phyloP scores from a whole-genome alignment of 2,113 vertebrate genomes.

The Chamaea fasciata region DNA sequence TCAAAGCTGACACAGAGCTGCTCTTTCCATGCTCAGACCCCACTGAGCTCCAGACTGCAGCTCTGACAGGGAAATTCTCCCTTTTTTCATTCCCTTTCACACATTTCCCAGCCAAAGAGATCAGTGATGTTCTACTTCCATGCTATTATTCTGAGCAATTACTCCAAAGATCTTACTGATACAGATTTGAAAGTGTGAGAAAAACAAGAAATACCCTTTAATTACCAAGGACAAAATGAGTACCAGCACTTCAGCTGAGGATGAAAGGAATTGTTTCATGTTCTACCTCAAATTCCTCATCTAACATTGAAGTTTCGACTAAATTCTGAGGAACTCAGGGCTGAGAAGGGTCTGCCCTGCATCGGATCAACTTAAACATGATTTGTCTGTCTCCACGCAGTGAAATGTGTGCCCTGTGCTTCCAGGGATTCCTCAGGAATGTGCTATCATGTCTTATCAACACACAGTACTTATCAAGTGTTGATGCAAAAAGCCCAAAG shows the following conservation, averaged over 20 bases:
- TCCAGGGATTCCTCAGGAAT: neutral
- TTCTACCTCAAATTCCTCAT: neutral
- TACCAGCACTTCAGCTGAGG: neutral
- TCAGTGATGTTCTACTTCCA: neutral
- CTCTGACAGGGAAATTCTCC: neutral
- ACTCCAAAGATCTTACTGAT: neutral
- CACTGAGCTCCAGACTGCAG: neutral
- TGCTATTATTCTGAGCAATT: neutral
- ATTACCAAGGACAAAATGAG: neutral
- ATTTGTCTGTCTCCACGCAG: neutral
- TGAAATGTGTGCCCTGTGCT: neutral
- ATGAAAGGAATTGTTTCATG: neutral
- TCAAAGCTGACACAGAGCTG: neutral
- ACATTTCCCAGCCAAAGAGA: neutral
- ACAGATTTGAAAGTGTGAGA: neutral
- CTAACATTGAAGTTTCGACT: neutral
- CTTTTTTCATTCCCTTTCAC: neutral
- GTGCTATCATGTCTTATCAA: neutral
- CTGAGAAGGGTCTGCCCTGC: neutral
- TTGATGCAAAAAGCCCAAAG: slow-evolving; percentile 32
- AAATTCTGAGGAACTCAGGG: neutral
- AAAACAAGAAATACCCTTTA: neutral
- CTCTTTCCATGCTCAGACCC: neutral
- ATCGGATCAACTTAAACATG: neutral
- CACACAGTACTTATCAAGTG: neutral